phyloP scores from a whole-genome alignment of 2,797 vertebrate genomes.

The Pseudocheirus occidentalis region DNA sequence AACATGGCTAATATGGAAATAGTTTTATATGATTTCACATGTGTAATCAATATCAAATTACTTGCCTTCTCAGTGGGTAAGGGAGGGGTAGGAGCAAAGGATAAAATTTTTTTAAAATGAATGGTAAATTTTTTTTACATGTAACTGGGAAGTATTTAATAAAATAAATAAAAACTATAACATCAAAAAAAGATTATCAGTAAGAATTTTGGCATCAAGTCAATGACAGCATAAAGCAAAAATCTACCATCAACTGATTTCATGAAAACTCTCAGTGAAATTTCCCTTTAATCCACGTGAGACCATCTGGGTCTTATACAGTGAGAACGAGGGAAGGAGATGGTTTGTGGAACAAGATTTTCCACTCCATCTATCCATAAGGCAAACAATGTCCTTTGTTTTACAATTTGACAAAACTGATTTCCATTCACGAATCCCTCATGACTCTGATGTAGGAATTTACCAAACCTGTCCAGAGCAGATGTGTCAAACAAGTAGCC shows the following conservation, averaged over 20 bases:
- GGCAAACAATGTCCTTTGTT: neutral
- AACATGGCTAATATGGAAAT: neutral
- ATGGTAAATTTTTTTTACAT: neutral
- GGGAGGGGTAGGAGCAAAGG: neutral
- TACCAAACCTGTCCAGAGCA: neutral
- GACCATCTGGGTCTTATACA: neutral
- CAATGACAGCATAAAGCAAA: neutral
- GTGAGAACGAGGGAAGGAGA: neutral
- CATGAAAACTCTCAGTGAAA: neutral
- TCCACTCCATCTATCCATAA: neutral
- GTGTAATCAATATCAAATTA: neutral
- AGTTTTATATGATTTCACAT: neutral
- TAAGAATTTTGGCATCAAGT: neutral
- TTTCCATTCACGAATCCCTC: neutral
- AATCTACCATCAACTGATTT: neutral
- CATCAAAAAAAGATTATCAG: neutral
- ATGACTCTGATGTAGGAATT: neutral
- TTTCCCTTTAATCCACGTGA: neutral
- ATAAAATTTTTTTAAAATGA: neutral
- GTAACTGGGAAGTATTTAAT: neutral
- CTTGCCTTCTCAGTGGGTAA: neutral
- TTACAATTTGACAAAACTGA: neutral
- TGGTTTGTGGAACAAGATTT: neutral
- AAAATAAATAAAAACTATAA: neutral
- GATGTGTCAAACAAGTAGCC: neutral